Conservation (phyloP, 2,797 vertebrate species). For the Ispidina lecontei region DNA sequence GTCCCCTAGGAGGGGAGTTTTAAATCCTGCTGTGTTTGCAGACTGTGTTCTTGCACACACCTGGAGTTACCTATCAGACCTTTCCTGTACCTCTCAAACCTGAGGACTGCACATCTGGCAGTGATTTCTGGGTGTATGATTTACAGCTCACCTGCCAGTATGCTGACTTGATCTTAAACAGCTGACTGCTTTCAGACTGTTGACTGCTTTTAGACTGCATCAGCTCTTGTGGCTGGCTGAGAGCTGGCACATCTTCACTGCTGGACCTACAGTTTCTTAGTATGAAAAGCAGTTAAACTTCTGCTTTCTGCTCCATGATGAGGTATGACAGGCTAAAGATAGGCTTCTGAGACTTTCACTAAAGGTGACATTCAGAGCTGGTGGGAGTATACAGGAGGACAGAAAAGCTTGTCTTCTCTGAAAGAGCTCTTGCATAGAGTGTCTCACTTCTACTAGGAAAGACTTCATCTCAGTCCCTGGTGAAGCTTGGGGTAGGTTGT, state of each 20-base stretch:
- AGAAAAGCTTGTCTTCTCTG: not conserved
- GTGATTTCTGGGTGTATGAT: accelerated
- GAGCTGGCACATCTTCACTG: not conserved
- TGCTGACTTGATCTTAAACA: not conserved
- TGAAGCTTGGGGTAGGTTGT: not conserved
- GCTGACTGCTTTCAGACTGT: not conserved
- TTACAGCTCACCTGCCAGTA: not conserved
- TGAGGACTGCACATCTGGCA: not conserved
- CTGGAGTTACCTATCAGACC: not conserved
- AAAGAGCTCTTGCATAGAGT: accelerated
- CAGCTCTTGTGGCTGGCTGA: not conserved
- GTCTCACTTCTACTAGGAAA: accelerated
- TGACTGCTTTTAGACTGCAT: not conserved
- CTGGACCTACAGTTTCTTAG: not conserved
- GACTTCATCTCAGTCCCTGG: not conserved
- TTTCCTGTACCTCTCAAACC: not conserved
- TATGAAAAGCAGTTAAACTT: not conserved
- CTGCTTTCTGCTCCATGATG: not conserved
- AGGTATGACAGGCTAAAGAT: not conserved
- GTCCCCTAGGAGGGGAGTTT: accelerated
- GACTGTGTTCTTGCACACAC: accelerated
- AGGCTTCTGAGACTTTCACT: not conserved
- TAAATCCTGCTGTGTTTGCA: not conserved
- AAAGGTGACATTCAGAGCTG: not conserved
- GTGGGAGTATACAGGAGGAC: not conserved